Evolutionary conservation across 1,140 invertebrate genomes (phyloP), one percentile per base, ranked within the genome.

Genomic region (Zophobas morio): DNA sequence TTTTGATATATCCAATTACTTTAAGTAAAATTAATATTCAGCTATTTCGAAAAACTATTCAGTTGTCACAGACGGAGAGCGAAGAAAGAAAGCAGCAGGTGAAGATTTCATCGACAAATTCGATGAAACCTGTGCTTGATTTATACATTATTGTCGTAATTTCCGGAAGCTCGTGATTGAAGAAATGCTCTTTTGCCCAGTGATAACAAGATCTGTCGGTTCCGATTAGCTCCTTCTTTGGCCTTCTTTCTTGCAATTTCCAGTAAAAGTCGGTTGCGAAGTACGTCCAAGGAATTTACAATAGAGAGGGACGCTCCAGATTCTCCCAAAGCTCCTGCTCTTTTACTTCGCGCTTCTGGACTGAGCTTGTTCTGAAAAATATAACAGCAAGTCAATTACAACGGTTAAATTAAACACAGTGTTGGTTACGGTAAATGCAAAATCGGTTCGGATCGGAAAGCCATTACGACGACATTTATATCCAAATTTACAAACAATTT

Each of bases 211-310:
- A 88, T 76, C 56, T 87, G 83, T 74, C 87, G 79, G 81, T 89
- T 89, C 57, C 85, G 74, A 76, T 79, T 83, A 42, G 82, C 82
- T 5, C 81, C 81, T 75, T 93, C 90, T 76, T 92, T 89, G 88
- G 92, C 92, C 84, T 93, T 90, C 83, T 93, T 91, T 81, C 93
- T 89, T 35, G 92, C 92, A 63, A 94, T 92, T 87, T 94, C 93
- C 70, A 94, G 85, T 46, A 94, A 85, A 74, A 95, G 88, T 80
- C 93, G 88, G 84, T 94, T 92, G 66, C 93, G 90, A 1, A 95
- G 88, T 40, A 94, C 92, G 85, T 94, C 93, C 88, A 94, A 88
- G 4, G 93, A 93, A 86, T 93, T 93, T 81, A 93, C 93, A 84
- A 95, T 94, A 54, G 93, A 94, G 49, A 95, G 88, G 51, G 93